These are phyloP conservation scores for Plestiodon gilberti DNA, from an alignment of 2,113 vertebrate species.

Conservation along the genomic window DNA sequence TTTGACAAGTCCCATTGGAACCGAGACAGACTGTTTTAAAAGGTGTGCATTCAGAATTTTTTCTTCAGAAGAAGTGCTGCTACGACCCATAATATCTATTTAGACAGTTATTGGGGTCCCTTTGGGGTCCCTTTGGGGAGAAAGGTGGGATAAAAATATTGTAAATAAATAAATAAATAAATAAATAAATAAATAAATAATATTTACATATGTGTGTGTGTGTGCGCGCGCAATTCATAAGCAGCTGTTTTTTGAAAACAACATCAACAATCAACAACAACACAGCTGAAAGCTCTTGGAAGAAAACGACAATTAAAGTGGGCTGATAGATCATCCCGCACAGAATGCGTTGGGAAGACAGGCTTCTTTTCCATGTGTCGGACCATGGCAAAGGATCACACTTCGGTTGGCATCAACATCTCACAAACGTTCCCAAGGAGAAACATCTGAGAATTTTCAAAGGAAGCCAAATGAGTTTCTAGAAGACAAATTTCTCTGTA, in stretches of 20 bases:
- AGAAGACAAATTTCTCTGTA: too few species aligned
- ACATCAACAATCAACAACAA: background rate
- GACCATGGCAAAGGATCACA: too few species aligned
- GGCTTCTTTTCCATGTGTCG: background rate
- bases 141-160: too few species aligned
- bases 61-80: background rate
- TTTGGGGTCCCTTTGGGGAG: too few species aligned
- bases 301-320: background rate
- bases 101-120: background rate
- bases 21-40: background rate
- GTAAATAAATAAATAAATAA: too few species aligned
- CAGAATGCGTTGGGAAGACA: background rate
- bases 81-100: background rate
- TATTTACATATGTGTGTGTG: background rate
- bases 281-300: background rate
- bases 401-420: too few species aligned
- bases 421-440: too few species aligned
- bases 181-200: too few species aligned
- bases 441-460: too few species aligned
- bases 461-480: too few species aligned
- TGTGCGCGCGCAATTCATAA: constrained; percentile 1
- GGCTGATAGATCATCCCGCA: accelerated
- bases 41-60: background rate
- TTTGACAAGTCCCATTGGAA: background rate
- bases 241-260: background rate